phyloP scores from a whole-genome alignment of 2,888 invertebrate genomes.

The Lottia scabra region DNA sequence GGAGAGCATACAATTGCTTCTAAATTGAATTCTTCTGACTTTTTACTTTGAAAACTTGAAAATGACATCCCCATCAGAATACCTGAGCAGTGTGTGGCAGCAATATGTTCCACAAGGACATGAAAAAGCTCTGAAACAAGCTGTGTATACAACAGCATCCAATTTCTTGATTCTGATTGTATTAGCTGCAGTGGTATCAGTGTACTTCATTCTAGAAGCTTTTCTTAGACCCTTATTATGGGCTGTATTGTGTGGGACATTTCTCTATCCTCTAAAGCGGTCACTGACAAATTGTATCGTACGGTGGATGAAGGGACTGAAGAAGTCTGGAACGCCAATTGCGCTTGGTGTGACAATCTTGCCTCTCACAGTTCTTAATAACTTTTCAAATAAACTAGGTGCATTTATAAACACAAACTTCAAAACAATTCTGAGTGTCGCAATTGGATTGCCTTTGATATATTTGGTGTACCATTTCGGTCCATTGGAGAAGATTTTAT shows the following conservation, averaged over 20 bases:
- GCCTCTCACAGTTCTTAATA: conserved; percentile 83
- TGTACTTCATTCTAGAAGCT: conserved; percentile 78
- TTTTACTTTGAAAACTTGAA: too few species aligned
- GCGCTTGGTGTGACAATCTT: conserved; percentile 68
- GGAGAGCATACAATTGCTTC: too few species aligned
- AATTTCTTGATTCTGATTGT: conserved; percentile 78
- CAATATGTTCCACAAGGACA: conserved; percentile 67
- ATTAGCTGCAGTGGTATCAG: conserved; percentile 73
- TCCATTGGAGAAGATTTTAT: conserved; percentile 70
- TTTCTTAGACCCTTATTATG: conserved; percentile 94
- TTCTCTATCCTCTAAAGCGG: conserved; percentile 94
- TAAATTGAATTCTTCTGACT: too few species aligned
- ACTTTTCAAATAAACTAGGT: conserved; percentile 81
- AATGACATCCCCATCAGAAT: conserved; percentile 45
- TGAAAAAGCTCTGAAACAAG: conserved; percentile 90
- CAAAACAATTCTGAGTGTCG: conserved; percentile 73
- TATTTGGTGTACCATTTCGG: conserved; percentile 80
- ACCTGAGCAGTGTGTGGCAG: conserved; percentile 54
- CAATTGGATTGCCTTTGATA: conserved; percentile 71
- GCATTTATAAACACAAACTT: conserved; percentile 78
- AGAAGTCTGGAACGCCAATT: conserved; percentile 69
- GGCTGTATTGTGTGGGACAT: conserved; percentile 96
- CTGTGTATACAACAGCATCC: conserved; percentile 87
- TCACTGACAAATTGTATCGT: conserved; percentile 81
- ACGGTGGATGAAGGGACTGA: conserved; percentile 76